Evolutionary conservation across 2,797 vertebrate genomes (phyloP), one percentile per base, ranked within the genome.

Genomic region (Phrynocephalus forsythii): DNA sequence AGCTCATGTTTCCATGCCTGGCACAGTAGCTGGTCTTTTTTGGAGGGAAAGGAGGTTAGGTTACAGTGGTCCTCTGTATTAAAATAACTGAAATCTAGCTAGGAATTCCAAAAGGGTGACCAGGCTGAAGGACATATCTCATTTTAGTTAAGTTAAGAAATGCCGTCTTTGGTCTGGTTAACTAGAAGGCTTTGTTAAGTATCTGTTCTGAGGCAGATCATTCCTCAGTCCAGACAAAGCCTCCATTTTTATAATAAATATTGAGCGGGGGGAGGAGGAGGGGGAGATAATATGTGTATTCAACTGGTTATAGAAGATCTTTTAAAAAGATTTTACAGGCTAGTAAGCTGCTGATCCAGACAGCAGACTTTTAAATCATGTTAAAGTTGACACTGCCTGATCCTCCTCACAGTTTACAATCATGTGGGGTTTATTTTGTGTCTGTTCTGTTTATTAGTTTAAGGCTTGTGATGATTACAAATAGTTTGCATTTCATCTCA

Each of bases 281-380:
- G 20, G n/a, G 60, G 79, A 38, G 66, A 63, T 20, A 10, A 92
- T 88, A 90, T 63, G 10, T 79, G 79, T 79, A 85, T 82, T 85
- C 84, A 81, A 38, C 60, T 0, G 6, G 8, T 28, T 92, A 83
- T 13, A 8, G 83, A 89, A 90, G 76, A 82, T 86, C 73, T 89
- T 88, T 89, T 91, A 86, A 89, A 89, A 92, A 83, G 87, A 52
- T 92, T 92, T 89, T 87, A 80, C 76, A 93, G 90, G 90, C 89
- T 86, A 90, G 89, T 38, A 86, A 84, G 80, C 92, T 91, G 78
- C 82, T 84, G 87, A 87, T 90, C 63, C 80, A 95, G 91, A 94
- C 89, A 91, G 66, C 67, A 93, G 86, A 89, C 86, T 94, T 95
- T 68, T 94, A 93, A 96, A 93, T 94, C 84, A 93, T 88, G 68